Evolutionary conservation across 2,888 invertebrate species (phyloP).

Genomic region (Conistra vaccinii): DNA sequence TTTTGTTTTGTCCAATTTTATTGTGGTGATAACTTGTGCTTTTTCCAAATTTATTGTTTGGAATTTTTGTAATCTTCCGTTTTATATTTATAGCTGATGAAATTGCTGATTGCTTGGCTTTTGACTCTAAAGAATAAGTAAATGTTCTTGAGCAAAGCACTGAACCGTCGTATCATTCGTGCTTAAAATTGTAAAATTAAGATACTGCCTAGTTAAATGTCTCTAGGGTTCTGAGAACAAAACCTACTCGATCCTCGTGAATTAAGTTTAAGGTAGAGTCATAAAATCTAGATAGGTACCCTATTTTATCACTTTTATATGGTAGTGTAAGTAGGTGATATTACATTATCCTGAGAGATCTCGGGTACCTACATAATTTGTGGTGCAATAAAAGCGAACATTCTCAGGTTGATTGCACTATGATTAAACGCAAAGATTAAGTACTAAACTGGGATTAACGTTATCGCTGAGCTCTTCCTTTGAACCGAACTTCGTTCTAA

Average conservation of each 20-base stretch:
- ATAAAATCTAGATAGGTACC: slow-evolving; percentile 37
- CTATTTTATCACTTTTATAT: slow-evolving; percentile 45
- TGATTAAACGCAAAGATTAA: slow-evolving; percentile 56
- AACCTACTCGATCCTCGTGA: slow-evolving; percentile 6
- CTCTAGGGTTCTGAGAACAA: slow-evolving; percentile 2
- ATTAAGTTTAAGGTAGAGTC: slow-evolving; percentile 4
- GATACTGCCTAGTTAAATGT: neutral
- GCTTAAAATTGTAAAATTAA: neutral
- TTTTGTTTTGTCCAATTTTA: slow-evolving; percentile 69
- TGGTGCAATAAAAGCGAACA: slow-evolving; percentile 64
- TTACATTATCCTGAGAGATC: slow-evolving; percentile 54
- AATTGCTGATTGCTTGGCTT: slow-evolving; percentile 36
- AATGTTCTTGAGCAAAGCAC: slow-evolving; percentile 4
- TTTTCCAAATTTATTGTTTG: slow-evolving; percentile 64
- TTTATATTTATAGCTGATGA: slow-evolving; percentile 61
- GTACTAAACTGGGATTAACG: slow-evolving; percentile 60
- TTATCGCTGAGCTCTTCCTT: slow-evolving; percentile 40
- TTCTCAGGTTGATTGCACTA: slow-evolving; percentile 60
- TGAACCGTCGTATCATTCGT: neutral
- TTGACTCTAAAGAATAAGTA: slow-evolving; percentile 15
- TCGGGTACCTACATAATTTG: slow-evolving; percentile 61
- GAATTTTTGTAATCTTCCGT: slow-evolving; percentile 64
- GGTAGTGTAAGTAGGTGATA: slow-evolving; percentile 48
- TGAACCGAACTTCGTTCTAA: slow-evolving; percentile 53
- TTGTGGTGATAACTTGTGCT: slow-evolving; percentile 64